Conservation (phyloP, 2,113 vertebrate genomes). For the Eulemur macaco region DNA sequence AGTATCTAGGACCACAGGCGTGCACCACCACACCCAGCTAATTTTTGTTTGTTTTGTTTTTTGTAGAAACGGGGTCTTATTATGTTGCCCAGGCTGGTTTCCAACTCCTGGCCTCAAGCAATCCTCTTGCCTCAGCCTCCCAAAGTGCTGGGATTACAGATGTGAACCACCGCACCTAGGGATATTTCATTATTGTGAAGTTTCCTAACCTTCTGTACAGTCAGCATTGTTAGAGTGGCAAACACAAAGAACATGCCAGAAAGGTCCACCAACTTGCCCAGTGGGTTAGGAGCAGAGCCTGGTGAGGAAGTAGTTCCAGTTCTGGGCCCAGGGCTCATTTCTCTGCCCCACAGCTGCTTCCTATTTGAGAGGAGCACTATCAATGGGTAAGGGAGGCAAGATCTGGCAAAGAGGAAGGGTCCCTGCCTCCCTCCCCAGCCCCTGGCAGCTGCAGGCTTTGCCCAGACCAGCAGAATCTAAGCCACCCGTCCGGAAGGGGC, state of each 20-base stretch:
- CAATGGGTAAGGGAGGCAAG: background rate
- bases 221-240: background rate
- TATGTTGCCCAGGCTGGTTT: too few species aligned
- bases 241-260: background rate
- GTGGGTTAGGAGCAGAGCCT: background rate
- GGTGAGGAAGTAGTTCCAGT: background rate
- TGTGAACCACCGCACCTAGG: too few species aligned
- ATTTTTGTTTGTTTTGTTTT: too few species aligned
- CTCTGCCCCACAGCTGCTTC: background rate
- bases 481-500: background rate
- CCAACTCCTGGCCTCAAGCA: too few species aligned
- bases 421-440: background rate
- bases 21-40: too few species aligned
- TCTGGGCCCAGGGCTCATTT: background rate
- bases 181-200: background rate
- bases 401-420: background rate
- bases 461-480: background rate
- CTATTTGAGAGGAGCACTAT: background rate
- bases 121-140: too few species aligned
- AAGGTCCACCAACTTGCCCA: background rate
- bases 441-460: background rate
- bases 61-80: too few species aligned
- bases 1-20: too few species aligned
- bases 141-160: too few species aligned
- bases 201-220: background rate